These are phyloP conservation scores for Apostichopus leukothele DNA, from an alignment of 53 echinoderm and acorn worm species.

Conservation along the genomic window DNA sequence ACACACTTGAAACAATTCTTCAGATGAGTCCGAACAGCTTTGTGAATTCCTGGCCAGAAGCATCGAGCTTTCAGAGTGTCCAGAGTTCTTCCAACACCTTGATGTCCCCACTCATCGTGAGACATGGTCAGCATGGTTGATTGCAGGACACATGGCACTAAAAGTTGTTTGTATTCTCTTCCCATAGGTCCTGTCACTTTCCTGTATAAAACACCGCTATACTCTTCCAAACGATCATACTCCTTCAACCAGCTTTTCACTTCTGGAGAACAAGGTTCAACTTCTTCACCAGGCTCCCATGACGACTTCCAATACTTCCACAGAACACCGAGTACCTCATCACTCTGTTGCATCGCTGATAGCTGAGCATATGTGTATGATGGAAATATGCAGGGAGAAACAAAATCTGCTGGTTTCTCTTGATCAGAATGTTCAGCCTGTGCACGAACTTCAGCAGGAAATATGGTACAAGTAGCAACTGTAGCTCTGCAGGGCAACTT, in stretches of 20 bases:
- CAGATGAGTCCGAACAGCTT: slow-evolving; percentile 19
- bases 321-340: slow-evolving; percentile 44
- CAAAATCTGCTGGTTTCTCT: background rate
- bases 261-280: slow-evolving; percentile 8
- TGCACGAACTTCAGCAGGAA: background rate
- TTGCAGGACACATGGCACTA: background rate
- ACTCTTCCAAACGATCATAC: background rate
- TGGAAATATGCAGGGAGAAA: slow-evolving; percentile 54
- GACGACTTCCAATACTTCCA: slow-evolving; percentile 35
- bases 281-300: slow-evolving; percentile 58
- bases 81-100: slow-evolving; percentile 40
- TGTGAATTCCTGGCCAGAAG: slow-evolving; percentile 42
- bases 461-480: background rate
- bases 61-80: background rate
- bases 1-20: slow-evolving; percentile 57
- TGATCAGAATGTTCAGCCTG: background rate
- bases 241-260: slow-evolving; percentile 49
- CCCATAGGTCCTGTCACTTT: background rate
- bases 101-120: slow-evolving; percentile 40
- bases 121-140: background rate
- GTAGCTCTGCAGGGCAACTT: background rate
- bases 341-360: slow-evolving; percentile 51
- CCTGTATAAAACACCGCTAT: slow-evolving; percentile 26
- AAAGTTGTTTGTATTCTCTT: background rate
- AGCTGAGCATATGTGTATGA: slow-evolving; percentile 59